Evolutionary conservation across 2,888 invertebrate genomes (phyloP), one percentile per base, ranked within the genome.

Genomic region (Euclidia mi): DNA sequence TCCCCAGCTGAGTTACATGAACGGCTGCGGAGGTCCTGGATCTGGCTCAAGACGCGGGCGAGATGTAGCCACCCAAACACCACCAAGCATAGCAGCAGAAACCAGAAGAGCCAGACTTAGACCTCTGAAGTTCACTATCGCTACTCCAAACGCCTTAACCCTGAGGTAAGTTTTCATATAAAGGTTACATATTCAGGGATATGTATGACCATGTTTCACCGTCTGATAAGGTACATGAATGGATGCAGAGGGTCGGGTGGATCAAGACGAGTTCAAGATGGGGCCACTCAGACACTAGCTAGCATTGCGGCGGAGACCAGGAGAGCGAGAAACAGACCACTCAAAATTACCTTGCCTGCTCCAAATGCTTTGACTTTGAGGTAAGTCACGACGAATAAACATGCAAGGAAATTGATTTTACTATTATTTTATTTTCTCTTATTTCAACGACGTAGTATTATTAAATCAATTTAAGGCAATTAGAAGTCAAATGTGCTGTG

Each of bases 11-110:
- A 95, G 95, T 76, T 96, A 95, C 82, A 95, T 95, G 85, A 95
- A 96, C 79, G 95, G 96, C 63, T 94, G 94, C 37, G 82, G 82
- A 1, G 83, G 86, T 0, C 66, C 71, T 0, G 80, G 74, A 6
- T 72, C 80, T 1, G 46, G 29, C 32, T 6, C 77, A 11, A 84
- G 89, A 40, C 83, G 92, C 43, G 95, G 95, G 3, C 92, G 95
- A 62, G 96, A 97, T 81, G 96, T 97, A 62, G 95, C 95, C 35
- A 97, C 97, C 4, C 97, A 96, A 92, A 97, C 96, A 1, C 96
- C 96, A 0, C 96, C 95, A 44, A 96, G 96, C 85, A 96, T 97
- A 68, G 95, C 95, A 1, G 95, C 96, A n/a, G 97, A 97, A 82
- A 96, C 97, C 4, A 85, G 91, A 48, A 71, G 92, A 42, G 93